phyloP scores from a whole-genome alignment of 2,888 invertebrate species.

The Thera britannica region DNA sequence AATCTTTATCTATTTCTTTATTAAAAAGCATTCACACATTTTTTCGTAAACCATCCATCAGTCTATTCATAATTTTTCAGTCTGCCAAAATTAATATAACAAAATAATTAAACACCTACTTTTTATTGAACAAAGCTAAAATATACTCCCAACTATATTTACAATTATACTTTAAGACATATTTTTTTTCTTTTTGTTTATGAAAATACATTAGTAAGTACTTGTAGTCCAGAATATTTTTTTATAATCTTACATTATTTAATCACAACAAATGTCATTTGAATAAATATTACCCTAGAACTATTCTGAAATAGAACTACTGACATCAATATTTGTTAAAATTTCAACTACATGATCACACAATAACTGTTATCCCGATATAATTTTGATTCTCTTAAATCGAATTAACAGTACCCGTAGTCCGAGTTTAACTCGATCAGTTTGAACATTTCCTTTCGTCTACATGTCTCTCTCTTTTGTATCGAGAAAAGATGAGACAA shows the following conservation, averaged over 20 bases:
- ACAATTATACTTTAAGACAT: slow-evolving; percentile 28
- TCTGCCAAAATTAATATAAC: slow-evolving; percentile 40
- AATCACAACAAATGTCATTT: slow-evolving; percentile 36
- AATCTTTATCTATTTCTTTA: slow-evolving; percentile 12
- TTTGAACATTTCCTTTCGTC: too few relatives aligned
- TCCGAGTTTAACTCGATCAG: too few relatives aligned
- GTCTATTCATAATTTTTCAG: slow-evolving; percentile 42
- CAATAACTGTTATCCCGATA: slow-evolving; percentile 3
- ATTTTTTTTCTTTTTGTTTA: slow-evolving; percentile 23
- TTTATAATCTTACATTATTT: slow-evolving; percentile 12
- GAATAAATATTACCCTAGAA: slow-evolving; percentile 30
- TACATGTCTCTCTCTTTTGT: too few relatives aligned
- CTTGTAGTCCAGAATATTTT: slow-evolving; percentile 21
- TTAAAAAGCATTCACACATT: slow-evolving; percentile 32
- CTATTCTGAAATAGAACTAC: slow-evolving; percentile 10
- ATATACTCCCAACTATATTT: slow-evolving; percentile 13
- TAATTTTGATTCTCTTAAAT: slow-evolving; percentile 16
- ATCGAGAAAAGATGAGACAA: too few relatives aligned
- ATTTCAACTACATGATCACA: slow-evolving; percentile 3
- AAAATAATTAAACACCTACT: slow-evolving; percentile 26
- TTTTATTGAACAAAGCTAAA: slow-evolving; percentile 23
- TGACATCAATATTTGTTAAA: slow-evolving; percentile 14
- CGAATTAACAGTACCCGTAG: not conserved
- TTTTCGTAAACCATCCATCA: slow-evolving; percentile 33
- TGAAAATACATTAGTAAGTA: slow-evolving; percentile 17